Conservation (phyloP, 2,113 vertebrate species). For the Cryptoleucopteryx plumbea region DNA sequence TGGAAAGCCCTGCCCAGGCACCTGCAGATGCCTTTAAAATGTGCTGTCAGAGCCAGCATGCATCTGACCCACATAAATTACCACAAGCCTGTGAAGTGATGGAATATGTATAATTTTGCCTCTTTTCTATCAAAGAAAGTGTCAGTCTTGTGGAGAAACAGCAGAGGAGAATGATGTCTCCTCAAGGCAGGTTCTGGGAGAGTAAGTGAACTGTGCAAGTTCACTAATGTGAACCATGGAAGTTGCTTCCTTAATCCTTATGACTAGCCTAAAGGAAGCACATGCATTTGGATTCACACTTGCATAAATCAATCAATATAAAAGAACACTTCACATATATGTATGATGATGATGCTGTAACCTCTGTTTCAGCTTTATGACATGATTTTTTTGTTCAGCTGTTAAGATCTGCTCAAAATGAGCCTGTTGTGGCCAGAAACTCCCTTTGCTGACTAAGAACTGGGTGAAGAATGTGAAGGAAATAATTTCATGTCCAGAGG, state of each 20-base stretch:
- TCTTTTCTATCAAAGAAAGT: neutral
- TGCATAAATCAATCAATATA: neutral
- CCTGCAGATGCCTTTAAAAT: neutral
- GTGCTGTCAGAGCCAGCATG: neutral
- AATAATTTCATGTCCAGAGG: neutral
- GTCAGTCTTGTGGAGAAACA: neutral
- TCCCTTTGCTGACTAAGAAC: neutral
- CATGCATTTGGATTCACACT: neutral
- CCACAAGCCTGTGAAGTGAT: neutral
- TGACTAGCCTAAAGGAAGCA: neutral
- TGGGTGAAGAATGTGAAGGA: neutral
- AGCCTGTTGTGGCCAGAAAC: neutral
- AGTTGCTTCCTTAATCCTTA: neutral
- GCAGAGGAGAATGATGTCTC: neutral
- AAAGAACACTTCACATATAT: neutral
- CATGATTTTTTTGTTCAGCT: neutral
- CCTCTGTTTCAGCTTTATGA: conserved; percentile 9
- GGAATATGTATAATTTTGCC: neutral
- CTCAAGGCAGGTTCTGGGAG: neutral
- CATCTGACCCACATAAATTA: neutral
- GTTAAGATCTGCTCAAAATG: neutral
- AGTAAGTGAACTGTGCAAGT: neutral
- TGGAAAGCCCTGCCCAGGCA: neutral
- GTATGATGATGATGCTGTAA: neutral
- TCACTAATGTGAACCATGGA: neutral